Base-by-base conservation (phyloP, 2,888 invertebrate genomes). In the Hybos culiciformis region DNA sequence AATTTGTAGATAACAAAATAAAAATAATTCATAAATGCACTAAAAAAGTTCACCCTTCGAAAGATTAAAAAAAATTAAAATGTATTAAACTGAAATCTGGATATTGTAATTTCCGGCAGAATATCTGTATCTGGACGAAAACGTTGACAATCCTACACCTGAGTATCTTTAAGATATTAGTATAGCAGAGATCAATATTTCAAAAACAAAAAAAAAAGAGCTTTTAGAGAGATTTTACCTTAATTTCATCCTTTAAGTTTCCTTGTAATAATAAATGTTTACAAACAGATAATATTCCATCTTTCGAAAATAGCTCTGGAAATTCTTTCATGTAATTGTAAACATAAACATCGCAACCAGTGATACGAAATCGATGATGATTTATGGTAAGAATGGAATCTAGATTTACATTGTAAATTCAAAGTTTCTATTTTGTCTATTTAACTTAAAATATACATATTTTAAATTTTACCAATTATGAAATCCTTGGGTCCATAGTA, bases 401-500 rank as follows among this genome's bases (percentile, higher is more conserved):
- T 74, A 58, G 2, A 51, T 50, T 34, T 37, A 32, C 8, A 32
- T 5, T 32, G 17, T 32, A 14, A n/a, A n/a, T n/a, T n/a, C n/a
- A n/a, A n/a, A n/a, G n/a, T 7, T 24, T 24, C 7, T 24, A 8
- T 8, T 8, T 24, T 24, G 11, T 24, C n/a, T n/a, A n/a, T n/a
- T n/a, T n/a, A n/a, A n/a, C n/a, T n/a, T n/a, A n/a, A n/a, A n/a
- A n/a, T n/a, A n/a, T n/a, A n/a, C n/a, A n/a, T n/a, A n/a, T n/a
- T n/a, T 5, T 43, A 26, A 37, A 39, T 52, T 62, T 61, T 50
- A 74, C 87, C 88, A 47, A 90, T 79, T 58, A 72, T 79, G 58
- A 91, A 83, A 66, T 83, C 84, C 24, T 75, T 75, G 1, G 87
- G 83, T 0, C 80, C 80, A 55, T 80, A 88, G 60, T 80, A 86